A percentile compares a stretch with the other conserved stretches of the same genome.
phyloP scores from a whole-genome alignment of 2,797 vertebrate genomes.

The Phyllotis vaccarum region DNA sequence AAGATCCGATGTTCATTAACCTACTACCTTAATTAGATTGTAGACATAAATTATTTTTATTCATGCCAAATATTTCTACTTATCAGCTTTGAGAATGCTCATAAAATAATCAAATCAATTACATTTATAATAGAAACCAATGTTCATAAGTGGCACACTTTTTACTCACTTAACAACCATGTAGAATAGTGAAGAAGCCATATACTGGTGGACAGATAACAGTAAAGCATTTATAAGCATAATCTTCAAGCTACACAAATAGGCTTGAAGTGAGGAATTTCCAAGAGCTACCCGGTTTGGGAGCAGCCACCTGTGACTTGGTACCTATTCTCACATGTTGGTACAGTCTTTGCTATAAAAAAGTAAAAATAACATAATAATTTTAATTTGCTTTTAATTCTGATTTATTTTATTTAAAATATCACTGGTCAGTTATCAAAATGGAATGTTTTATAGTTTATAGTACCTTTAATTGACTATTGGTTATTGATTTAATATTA shows the following conservation, averaged over 20 bases:
- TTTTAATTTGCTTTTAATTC: constrained; percentile 40
- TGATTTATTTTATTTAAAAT: neutral
- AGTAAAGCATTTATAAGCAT: neutral
- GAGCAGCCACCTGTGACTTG: neutral
- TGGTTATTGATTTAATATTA: neutral
- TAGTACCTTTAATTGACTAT: neutral
- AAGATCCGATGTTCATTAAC: constrained; percentile 14
- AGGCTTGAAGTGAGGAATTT: neutral
- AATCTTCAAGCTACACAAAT: constrained; percentile 1
- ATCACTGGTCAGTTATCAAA: neutral
- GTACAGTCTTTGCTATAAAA: neutral
- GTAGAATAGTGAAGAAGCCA: neutral
- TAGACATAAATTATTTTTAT: constrained; percentile 18
- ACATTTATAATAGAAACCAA: neutral
- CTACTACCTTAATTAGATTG: neutral
- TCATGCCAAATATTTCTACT: neutral
- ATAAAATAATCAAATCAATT: constrained; percentile 37
- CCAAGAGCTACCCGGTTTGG: constrained; percentile 16
- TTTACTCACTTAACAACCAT: neutral
- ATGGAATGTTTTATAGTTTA: neutral
- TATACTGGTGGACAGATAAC: neutral
- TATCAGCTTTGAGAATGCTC: neutral
- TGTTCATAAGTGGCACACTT: neutral
- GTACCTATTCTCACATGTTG: neutral
- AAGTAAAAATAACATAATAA: neutral